phyloP scores from a whole-genome alignment of 2,888 invertebrate species.

The Agelastica alni region DNA sequence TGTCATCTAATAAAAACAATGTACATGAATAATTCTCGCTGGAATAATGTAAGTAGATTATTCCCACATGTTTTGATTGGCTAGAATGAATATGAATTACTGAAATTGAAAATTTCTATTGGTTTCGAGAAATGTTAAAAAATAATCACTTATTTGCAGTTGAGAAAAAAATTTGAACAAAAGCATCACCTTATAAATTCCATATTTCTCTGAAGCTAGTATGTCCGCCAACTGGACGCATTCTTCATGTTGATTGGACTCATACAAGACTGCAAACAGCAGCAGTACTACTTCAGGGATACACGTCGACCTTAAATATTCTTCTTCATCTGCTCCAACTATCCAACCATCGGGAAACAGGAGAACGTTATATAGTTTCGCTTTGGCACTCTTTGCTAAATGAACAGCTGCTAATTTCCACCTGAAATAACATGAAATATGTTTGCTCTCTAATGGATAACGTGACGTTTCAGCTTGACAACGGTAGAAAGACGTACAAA shows the following conservation, averaged over 20 bases:
- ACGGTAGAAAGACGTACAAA: no score
- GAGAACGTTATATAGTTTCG: constrained; percentile 82
- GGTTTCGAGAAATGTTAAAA: no score
- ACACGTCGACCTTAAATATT: constrained; percentile 75
- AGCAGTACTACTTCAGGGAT: constrained; percentile 83
- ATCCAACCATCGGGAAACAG: constrained; percentile 92
- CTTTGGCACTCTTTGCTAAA: constrained; percentile 70
- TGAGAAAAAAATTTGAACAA: no score
- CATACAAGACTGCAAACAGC: constrained; percentile 77
- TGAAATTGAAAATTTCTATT: no score
- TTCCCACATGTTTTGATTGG: no score
- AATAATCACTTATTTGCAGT: no score
- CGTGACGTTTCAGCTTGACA: no score
- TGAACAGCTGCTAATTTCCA: constrained; percentile 58
- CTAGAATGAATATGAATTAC: no score
- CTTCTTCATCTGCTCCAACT: constrained; percentile 65
- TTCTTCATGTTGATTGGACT: constrained; percentile 75
- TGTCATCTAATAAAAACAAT: no score
- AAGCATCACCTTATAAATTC: constrained; percentile 72
- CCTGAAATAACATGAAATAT: constrained; percentile 33
- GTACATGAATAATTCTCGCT: no score
- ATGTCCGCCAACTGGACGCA: constrained; percentile 80
- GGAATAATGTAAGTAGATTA: no score
- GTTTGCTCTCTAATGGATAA: no score
- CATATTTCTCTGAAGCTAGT: constrained; percentile 76